Conservation (phyloP, 2,888 invertebrate genomes). For the Phlogophora meticulosa region DNA sequence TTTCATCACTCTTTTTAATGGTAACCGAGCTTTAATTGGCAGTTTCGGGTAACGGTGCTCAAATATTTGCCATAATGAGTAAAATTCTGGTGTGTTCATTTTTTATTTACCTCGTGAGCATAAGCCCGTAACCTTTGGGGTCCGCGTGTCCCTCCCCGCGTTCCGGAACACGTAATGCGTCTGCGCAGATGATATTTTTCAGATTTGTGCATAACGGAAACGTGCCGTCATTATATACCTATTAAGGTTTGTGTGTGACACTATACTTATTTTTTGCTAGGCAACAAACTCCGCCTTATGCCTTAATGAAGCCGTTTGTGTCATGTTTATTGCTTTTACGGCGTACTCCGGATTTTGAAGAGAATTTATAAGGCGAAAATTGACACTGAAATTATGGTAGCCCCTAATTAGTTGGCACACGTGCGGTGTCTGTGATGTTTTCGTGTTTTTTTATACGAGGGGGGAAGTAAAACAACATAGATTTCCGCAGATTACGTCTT, state of each 20-base stretch:
- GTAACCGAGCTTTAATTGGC: conserved; percentile 61
- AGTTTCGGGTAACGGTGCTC: conserved; percentile 61
- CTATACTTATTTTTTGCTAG: conserved; percentile 86
- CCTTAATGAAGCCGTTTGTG: conserved; percentile 90
- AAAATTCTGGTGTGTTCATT: conserved; percentile 54
- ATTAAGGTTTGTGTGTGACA: conserved; percentile 82
- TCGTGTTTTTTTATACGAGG: conserved; percentile 43
- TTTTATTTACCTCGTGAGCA: conserved; percentile 59
- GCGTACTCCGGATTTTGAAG: conserved; percentile 86
- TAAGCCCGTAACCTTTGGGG: conserved; percentile 51
- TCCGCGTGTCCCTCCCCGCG: conserved; percentile 70
- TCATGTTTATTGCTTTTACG: conserved; percentile 90
- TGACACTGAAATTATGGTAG: conserved; percentile 84
- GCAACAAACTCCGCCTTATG: conserved; percentile 82
- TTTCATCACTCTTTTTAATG: conserved; percentile 65
- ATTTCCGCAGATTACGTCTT: conserved; percentile 50
- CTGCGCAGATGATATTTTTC: conserved; percentile 80
- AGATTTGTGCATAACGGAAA: conserved; percentile 86
- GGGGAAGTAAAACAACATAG: conserved; percentile 48
- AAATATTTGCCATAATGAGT: conserved; percentile 59
- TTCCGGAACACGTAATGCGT: conserved; percentile 80
- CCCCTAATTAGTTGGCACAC: conserved; percentile 82
- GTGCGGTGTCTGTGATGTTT: conserved; percentile 69
- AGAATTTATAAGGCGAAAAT: conserved; percentile 89
- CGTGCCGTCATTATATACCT: conserved; percentile 88